Conservation (phyloP, 2,888 invertebrate species). For the Parascotia fuliginaria region DNA sequence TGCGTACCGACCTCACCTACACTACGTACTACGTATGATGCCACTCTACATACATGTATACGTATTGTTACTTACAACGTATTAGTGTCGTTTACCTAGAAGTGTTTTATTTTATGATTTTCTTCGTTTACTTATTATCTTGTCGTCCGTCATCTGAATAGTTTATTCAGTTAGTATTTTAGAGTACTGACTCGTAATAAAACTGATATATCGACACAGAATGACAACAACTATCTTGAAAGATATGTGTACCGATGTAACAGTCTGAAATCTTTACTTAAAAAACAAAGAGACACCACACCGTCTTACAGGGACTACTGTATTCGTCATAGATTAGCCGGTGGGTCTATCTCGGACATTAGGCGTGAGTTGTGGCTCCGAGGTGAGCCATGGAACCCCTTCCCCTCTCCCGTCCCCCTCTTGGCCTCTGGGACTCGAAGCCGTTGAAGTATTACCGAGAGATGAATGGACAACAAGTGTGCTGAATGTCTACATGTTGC, state of each 20-base stretch:
- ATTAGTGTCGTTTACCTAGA: neutral
- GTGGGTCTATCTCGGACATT: neutral
- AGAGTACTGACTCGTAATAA: too few relatives aligned
- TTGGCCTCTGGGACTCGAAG: neutral
- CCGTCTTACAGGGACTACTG: neutral
- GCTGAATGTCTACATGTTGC: neutral
- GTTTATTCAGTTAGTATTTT: neutral
- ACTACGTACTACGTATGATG: neutral
- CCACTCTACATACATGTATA: too few relatives aligned
- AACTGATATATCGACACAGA: too few relatives aligned
- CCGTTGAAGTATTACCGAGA: neutral
- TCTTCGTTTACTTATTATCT: too few relatives aligned
- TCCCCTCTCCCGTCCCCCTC: neutral
- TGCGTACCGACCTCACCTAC: neutral
- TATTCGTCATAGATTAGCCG: neutral
- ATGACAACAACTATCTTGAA: too few relatives aligned
- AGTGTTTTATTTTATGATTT: neutral
- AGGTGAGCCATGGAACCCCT: constrained; percentile 1
- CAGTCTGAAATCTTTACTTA: too few relatives aligned
- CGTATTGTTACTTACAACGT: neutral
- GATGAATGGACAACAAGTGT: constrained; percentile 4
- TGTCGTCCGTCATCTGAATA: too few relatives aligned
- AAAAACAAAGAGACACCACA: too few relatives aligned
- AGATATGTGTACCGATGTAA: too few relatives aligned
- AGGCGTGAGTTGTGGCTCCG: neutral